Percentiles rank a stretch among this genome's conserved stretches.
Evolutionary conservation across 2,113 vertebrate species (phyloP).

Genomic region (Catharus fuscescens): DNA sequence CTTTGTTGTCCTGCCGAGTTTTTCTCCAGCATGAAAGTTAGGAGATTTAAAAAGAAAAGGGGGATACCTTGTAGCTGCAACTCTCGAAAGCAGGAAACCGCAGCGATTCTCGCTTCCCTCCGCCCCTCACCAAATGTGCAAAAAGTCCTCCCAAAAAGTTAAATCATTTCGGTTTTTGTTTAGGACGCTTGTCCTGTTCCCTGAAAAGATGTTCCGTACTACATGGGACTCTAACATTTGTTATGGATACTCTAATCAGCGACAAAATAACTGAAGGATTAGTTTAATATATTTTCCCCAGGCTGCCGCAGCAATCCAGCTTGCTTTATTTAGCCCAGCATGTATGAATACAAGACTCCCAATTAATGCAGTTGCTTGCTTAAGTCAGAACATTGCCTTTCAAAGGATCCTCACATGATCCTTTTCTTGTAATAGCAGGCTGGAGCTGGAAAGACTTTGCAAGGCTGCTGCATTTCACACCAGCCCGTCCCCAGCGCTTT

Average conservation of each 20-base stretch:
- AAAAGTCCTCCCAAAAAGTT: neutral
- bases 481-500: conserved; percentile 43
- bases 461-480: conserved; percentile 61
- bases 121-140: neutral
- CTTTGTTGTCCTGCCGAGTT: conserved; percentile 76
- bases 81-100: neutral
- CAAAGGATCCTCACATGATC: conserved; percentile 64
- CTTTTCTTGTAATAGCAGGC: conserved; percentile 32
- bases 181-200: neutral
- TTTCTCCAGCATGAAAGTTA: conserved; percentile 54
- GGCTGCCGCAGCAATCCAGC: conserved; percentile 64
- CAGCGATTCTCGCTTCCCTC: neutral
- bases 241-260: conserved; percentile 18
- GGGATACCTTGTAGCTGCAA: neutral
- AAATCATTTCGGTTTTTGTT: neutral
- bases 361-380: conserved; percentile 68
- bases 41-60: neutral
- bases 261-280: conserved; percentile 48
- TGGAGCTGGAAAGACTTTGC: conserved; percentile 38
- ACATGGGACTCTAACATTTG: neutral
- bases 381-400: conserved; percentile 55
- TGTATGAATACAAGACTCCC: conserved; percentile 70
- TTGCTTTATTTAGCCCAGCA: conserved; percentile 70
- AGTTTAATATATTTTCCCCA: conserved; percentile 43
- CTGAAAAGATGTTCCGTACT: neutral